Evolutionary conservation across 30 jellyfish, hydroid and myxozoan genomes (phyloP).

Genomic region (Nemopilema nomurai): DNA sequence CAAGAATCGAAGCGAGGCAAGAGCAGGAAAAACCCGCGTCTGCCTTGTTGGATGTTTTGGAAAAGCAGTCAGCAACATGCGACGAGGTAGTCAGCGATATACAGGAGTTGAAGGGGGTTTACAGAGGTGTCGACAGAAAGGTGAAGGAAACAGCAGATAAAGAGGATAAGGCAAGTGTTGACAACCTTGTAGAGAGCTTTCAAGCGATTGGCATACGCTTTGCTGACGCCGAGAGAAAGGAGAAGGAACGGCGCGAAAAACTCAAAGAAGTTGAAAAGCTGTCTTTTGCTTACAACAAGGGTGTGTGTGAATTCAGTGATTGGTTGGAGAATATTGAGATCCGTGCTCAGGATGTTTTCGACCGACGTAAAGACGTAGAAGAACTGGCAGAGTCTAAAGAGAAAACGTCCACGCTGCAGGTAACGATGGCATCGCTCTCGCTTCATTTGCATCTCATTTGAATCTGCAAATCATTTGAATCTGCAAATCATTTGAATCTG

Average conservation of each 20-base stretch:
- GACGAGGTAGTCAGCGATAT: slow-evolving; percentile 49
- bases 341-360: slow-evolving; percentile 29
- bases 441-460: too few species aligned
- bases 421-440: not conserved
- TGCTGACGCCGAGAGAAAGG: slow-evolving; percentile 35
- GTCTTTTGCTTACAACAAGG: slow-evolving; percentile 38
- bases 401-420: slow-evolving; percentile 40
- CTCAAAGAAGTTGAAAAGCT: slow-evolving; percentile 58
- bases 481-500: too few species aligned
- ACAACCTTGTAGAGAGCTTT: slow-evolving; percentile 34
- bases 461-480: too few species aligned
- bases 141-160: slow-evolving; percentile 51
- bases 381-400: slow-evolving; percentile 5
- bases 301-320: slow-evolving; percentile 28
- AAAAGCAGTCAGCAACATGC: slow-evolving; percentile 63
- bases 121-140: slow-evolving; percentile 44
- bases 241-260: slow-evolving; percentile 36
- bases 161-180: slow-evolving; percentile 51
- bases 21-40: slow-evolving; percentile 73
- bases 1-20: slow-evolving; percentile 57
- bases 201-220: slow-evolving; percentile 58
- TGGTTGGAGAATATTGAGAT: slow-evolving; percentile 69
- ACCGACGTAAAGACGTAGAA: not conserved
- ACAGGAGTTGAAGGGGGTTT: slow-evolving; percentile 52
- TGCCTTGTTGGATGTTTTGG: slow-evolving; percentile 67